These are phyloP conservation scores for Limnephilus marmoratus DNA, from an alignment of 2,888 invertebrate species.

Conservation along the genomic window DNA sequence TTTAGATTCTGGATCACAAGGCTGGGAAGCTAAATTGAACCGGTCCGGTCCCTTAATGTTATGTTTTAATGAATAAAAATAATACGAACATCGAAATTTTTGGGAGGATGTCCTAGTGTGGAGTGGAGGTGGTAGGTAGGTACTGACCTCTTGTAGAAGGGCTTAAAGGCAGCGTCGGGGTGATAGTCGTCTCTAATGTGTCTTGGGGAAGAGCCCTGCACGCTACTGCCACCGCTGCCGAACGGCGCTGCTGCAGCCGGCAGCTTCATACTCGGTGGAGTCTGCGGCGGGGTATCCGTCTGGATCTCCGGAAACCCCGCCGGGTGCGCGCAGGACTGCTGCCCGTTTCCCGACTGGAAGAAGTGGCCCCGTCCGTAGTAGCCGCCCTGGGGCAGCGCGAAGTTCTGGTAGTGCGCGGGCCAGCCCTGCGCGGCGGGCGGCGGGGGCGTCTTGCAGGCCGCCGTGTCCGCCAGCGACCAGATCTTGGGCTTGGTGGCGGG, in stretches of 20 bases:
- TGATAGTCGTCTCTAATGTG: constrained; percentile 67
- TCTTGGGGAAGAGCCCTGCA: constrained; percentile 75
- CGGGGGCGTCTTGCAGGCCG: constrained; percentile 94
- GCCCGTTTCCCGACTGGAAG: constrained; percentile 70
- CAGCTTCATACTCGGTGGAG: constrained; percentile 94
- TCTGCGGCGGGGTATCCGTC: constrained; percentile 94
- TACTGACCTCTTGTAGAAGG: constrained; percentile 91
- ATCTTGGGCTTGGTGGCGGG: constrained; percentile 96
- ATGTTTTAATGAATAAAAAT: too few relatives aligned
- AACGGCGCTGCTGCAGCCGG: constrained; percentile 72
- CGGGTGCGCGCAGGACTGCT: constrained; percentile 75
- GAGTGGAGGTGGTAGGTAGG: not conserved
- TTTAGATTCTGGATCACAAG: too few relatives aligned
- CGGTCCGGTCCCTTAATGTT: too few relatives aligned
- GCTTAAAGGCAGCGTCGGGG: constrained; percentile 86
- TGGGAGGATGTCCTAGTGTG: too few relatives aligned
- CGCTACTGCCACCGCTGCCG: constrained; percentile 77
- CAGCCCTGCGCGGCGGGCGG: constrained; percentile 81
- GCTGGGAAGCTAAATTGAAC: too few relatives aligned
- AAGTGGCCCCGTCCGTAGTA: constrained; percentile 80
- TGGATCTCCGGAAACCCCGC: constrained; percentile 92
- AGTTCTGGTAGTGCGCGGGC: constrained; percentile 73
- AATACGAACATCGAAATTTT: too few relatives aligned
- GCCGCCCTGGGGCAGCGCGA: constrained; percentile 75
- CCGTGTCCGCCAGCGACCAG: constrained; percentile 96